Base-by-base conservation (phyloP, 2,888 invertebrate species). In the Drosophila paracracens region DNA sequence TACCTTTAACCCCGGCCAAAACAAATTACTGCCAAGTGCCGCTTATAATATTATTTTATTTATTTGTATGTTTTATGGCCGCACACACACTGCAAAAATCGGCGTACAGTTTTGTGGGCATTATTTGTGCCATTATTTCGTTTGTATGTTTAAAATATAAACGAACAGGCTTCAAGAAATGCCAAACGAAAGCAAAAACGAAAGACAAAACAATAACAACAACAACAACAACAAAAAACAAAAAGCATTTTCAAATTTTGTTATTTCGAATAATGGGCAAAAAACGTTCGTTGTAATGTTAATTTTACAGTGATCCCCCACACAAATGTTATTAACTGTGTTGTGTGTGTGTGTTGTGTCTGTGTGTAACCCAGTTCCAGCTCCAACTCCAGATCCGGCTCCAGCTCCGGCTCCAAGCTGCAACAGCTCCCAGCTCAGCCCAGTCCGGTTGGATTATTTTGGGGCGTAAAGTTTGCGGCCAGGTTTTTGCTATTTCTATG, bases 111-210 rank as follows among this genome's bases (percentile, higher is more conserved):
- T 46, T 16, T 16, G 21, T 46, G 46, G 27, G 35, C 35, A 51
- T 46, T 77, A 86, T 75, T 71, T 85, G 72, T 70, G 68, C 67
- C 67, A 77, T 80, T 73, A 73, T 89, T 78, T 83, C 88, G 82
- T 89, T 91, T 92, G 91, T 90, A 89, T 90, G 92, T 86, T 90
- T 91, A 91, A 91, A 91, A 91, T 91, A 91, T 86, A 91, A 91
- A 83, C 78, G 83, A 91, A 89, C 92, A 91, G 91, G 91, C 84
- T 84, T 59, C 77, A 86, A 91, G 91, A 81, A 85, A 80, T 59
- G 38, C 8, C 40, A 27, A 38, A 43, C 43, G 25, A 36, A 60
- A 58, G 51, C 43, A 52, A 46, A 51, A 16, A 2, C 25, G 46
- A 46, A 46, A 46, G 8, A 4, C 33, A 52, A 64, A 31, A 29